A percentile compares a stretch with the other conserved stretches of the same genome.
phyloP scores from a whole-genome alignment of 2,888 invertebrate genomes.

The Bimastos eiseni region DNA sequence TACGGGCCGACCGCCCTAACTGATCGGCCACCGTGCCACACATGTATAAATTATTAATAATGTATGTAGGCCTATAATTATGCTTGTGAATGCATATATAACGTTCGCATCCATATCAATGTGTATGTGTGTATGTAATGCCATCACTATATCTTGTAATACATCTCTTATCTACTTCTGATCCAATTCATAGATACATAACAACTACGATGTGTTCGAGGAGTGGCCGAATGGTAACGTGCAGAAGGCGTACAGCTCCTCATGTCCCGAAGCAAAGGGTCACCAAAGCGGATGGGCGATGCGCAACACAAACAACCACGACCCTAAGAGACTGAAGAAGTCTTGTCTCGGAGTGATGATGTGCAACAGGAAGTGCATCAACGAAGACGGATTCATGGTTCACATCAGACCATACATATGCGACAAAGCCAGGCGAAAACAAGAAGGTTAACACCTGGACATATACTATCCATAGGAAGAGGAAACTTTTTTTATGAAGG shows the following conservation, averaged over 20 bases:
- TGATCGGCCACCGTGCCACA: too few relatives aligned
- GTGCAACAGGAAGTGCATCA: slow-evolving; percentile 27
- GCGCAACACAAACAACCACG: slow-evolving; percentile 39
- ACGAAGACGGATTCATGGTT: slow-evolving; percentile 24
- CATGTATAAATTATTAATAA: too few relatives aligned
- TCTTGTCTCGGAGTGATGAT: slow-evolving; percentile 39
- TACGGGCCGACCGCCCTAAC: too few relatives aligned
- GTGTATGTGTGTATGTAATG: too few relatives aligned
- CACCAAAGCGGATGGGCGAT: slow-evolving; percentile 40
- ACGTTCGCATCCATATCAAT: too few relatives aligned
- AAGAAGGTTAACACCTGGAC: slow-evolving; percentile 24
- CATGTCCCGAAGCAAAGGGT: slow-evolving; percentile 17
- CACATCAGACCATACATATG: slow-evolving; percentile 35
- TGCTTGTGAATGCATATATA: too few relatives aligned
- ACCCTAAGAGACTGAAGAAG: slow-evolving; percentile 33
- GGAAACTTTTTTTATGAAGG: too few relatives aligned
- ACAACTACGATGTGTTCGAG: slow-evolving; percentile 30
- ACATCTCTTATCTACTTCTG: not conserved
- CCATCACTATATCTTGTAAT: not conserved
- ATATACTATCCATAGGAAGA: too few relatives aligned
- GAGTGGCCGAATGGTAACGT: slow-evolving; percentile 37
- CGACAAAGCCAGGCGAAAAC: slow-evolving; percentile 36
- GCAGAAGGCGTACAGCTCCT: slow-evolving; percentile 25
- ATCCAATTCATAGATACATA: not conserved
- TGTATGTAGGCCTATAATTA: too few relatives aligned